Conservation (phyloP, 1,140 invertebrate genomes). For the Ephestia elutella region DNA sequence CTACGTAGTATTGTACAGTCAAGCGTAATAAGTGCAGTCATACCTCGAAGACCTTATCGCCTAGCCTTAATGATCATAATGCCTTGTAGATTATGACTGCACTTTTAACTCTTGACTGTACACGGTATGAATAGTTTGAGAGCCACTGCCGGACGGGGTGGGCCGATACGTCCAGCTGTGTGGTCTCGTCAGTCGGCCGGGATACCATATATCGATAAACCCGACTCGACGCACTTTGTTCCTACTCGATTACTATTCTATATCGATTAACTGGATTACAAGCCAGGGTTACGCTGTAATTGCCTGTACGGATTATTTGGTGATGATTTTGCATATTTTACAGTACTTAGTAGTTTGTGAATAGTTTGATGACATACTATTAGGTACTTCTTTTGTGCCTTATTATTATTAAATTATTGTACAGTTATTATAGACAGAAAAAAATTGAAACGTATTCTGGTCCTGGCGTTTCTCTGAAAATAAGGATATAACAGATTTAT, state of each 20-base stretch:
- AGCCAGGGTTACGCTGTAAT: background rate
- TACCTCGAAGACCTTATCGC: no score
- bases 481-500: no score
- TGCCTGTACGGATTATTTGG: slow-evolving; percentile 3
- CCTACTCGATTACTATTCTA: slow-evolving; percentile 15
- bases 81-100: no score
- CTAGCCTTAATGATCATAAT: no score
- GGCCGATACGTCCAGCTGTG: slow-evolving; percentile 37
- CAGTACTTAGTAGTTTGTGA: background rate
- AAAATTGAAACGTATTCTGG: no score
- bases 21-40: no score
- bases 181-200: slow-evolving; percentile 40
- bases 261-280: slow-evolving; percentile 9
- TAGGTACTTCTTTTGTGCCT: background rate
- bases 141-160: slow-evolving; percentile 17
- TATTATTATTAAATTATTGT: no score
- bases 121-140: background rate
- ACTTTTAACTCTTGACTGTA: no score
- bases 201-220: slow-evolving; percentile 36
- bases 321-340: background rate
- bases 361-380: background rate
- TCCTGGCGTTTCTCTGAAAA: no score
- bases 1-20: no score
- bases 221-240: slow-evolving; percentile 15
- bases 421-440: no score